A percentile compares a stretch with the other conserved stretches of the same genome.
Conservation (phyloP, 2,113 vertebrate genomes). For the Planiliza haematocheilus region DNA sequence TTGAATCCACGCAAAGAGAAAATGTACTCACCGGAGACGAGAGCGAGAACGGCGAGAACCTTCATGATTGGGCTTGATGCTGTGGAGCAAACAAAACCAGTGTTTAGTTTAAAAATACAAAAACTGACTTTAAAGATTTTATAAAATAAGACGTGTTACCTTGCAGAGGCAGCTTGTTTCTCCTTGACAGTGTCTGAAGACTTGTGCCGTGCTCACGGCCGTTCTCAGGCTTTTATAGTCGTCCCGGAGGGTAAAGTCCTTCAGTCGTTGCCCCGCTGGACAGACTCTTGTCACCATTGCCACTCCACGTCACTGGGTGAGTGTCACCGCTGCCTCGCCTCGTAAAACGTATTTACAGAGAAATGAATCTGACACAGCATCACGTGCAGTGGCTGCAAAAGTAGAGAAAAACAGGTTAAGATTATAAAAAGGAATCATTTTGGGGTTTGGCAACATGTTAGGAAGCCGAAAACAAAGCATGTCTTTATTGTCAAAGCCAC, state of each 20-base stretch:
- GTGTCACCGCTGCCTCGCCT: neutral
- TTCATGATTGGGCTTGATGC: slow-evolving; percentile 69
- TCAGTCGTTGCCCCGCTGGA: slow-evolving; percentile 56
- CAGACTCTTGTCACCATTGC: slow-evolving; percentile 30
- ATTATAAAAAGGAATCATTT: too few relatives aligned
- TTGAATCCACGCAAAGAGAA: neutral
- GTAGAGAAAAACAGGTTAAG: neutral
- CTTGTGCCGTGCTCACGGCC: neutral
- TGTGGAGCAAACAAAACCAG: slow-evolving; percentile 13
- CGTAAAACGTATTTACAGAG: neutral
- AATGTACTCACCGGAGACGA: slow-evolving; percentile 73
- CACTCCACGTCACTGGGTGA: slow-evolving; percentile 54
- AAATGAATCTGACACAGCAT: neutral
- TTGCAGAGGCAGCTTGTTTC: slow-evolving; percentile 22
- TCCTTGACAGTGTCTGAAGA: slow-evolving; percentile 4
- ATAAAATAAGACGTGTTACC: slow-evolving; percentile 7
- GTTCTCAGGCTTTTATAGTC: slow-evolving; percentile 34
- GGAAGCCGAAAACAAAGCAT: too few relatives aligned
- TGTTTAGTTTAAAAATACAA: neutral
- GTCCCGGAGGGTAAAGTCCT: slow-evolving; percentile 68
- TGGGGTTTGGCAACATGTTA: too few relatives aligned
- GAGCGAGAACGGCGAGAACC: slow-evolving; percentile 59
- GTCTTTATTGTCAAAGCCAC: too few relatives aligned
- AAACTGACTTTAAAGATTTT: too few relatives aligned
- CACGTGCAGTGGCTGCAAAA: neutral